These are phyloP conservation scores for Nyctereutes procyonoides DNA, from an alignment of 2,113 vertebrate species.

Conservation along the genomic window DNA sequence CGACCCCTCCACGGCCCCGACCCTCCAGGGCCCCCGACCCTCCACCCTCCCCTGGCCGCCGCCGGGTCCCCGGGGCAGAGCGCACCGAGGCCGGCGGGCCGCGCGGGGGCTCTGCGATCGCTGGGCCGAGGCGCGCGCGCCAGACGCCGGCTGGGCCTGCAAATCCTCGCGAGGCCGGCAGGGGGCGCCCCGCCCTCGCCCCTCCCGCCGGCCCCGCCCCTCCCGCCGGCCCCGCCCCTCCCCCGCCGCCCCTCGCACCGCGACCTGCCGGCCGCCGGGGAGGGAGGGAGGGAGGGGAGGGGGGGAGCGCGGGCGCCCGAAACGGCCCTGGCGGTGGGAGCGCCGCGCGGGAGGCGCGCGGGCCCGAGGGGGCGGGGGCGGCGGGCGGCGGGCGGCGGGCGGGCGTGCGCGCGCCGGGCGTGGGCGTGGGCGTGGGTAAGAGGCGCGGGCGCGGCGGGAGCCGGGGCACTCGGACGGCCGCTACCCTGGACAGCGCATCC, in stretches of 20 bases:
- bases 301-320: neutral
- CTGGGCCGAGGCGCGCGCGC: fast-evolving
- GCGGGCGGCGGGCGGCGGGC: conserved; percentile 44
- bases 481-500: conserved; percentile 86
- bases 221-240: too few species aligned
- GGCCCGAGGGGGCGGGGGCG: conserved; percentile 49
- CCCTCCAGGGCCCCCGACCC: too few species aligned
- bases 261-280: neutral
- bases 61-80: fast-evolving
- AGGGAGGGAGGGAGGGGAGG: neutral
- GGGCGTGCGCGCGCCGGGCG: conserved; percentile 47
- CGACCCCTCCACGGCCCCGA: fast-evolving
- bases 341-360: neutral
- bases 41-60: too few species aligned
- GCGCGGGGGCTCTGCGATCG: fast-evolving
- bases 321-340: conserved; percentile 10
- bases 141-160: neutral
- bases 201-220: neutral
- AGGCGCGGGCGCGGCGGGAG: neutral
- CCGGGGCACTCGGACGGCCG: conserved; percentile 64
- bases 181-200: neutral
- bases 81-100: fast-evolving
- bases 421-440: neutral
- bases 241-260: neutral
- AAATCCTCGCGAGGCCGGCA: neutral